Evolutionary conservation across 2,888 invertebrate genomes (phyloP).

Genomic region (Gibbula magus): DNA sequence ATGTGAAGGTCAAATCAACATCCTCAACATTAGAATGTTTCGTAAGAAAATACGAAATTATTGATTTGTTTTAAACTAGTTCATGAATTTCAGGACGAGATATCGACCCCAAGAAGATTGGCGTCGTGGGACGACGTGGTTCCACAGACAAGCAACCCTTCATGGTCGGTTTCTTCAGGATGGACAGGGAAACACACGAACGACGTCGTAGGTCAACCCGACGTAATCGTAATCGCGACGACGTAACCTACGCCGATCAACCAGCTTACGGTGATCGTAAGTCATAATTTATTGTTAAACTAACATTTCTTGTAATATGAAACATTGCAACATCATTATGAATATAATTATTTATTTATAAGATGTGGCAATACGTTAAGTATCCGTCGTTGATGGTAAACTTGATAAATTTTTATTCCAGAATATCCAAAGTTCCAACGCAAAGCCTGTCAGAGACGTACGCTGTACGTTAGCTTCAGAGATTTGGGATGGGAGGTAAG

Average conservation of each 20-base stretch:
- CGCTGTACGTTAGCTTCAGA: constrained; percentile 94
- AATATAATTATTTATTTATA: no score
- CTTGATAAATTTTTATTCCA: constrained; percentile 26
- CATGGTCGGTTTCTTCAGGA: constrained; percentile 86
- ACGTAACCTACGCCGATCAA: constrained; percentile 50
- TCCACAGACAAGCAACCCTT: constrained; percentile 90
- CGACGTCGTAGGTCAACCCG: constrained; percentile 62
- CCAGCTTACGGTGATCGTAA: constrained; percentile 41
- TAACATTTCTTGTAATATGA: not conserved
- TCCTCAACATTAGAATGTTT: not conserved
- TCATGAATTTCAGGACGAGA: constrained; percentile 80
- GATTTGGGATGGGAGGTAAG: constrained; percentile 93
- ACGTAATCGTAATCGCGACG: constrained; percentile 39
- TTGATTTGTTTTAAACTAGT: not conserved
- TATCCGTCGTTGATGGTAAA: not conserved
- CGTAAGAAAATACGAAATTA: not conserved
- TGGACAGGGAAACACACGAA: constrained; percentile 57
- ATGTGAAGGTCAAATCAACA: no score
- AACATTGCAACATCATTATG: no score
- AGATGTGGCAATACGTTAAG: not conserved
- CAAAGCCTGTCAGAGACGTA: constrained; percentile 85
- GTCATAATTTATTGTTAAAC: not conserved
- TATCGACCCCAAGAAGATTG: constrained; percentile 89
- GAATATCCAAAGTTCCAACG: constrained; percentile 47
- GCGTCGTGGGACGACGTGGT: constrained; percentile 85